These are phyloP conservation scores for Acronicta alni DNA, from an alignment of 2,888 invertebrate genomes.

Conservation along the genomic window DNA sequence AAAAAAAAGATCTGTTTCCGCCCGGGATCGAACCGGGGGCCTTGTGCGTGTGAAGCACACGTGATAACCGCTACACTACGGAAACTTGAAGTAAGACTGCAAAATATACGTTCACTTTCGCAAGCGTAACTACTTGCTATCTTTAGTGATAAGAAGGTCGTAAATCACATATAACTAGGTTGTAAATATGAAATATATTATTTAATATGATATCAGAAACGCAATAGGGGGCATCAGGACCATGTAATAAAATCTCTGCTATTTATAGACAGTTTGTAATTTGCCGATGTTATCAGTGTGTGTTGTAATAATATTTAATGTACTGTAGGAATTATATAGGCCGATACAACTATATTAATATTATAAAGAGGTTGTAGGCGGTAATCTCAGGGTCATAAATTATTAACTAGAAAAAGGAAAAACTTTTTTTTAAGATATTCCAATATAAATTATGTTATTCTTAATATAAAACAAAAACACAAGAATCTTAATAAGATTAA, in stretches of 20 bases:
- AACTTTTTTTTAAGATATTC: too few relatives aligned
- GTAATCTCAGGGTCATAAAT: too few relatives aligned
- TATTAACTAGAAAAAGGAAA: too few relatives aligned
- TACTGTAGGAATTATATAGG: neutral
- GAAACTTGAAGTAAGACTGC: conserved; percentile 74
- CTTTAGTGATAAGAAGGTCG: conserved; percentile 20
- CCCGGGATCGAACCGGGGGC: conserved; percentile 92
- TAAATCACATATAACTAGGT: conserved; percentile 46
- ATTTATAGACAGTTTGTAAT: conserved; percentile 29
- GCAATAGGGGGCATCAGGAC: conserved; percentile 37
- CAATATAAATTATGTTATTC: too few relatives aligned
- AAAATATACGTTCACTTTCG: conserved; percentile 4
- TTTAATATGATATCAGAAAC: conserved; percentile 31
- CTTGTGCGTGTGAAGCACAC: conserved; percentile 95
- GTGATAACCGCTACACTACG: conserved; percentile 94
- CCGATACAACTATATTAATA: too few relatives aligned
- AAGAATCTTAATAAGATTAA: too few relatives aligned
- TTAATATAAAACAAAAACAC: too few relatives aligned
- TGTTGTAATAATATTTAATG: neutral
- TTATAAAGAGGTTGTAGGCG: too few relatives aligned
- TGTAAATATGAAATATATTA: conserved; percentile 34
- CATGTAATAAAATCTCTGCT: conserved; percentile 19
- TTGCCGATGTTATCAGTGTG: conserved; percentile 9
- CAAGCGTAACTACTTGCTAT: neutral
- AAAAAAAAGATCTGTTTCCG: conserved; percentile 85